phyloP scores from a whole-genome alignment of 1,140 invertebrate species.

The Calliopsis andreniformis region DNA sequence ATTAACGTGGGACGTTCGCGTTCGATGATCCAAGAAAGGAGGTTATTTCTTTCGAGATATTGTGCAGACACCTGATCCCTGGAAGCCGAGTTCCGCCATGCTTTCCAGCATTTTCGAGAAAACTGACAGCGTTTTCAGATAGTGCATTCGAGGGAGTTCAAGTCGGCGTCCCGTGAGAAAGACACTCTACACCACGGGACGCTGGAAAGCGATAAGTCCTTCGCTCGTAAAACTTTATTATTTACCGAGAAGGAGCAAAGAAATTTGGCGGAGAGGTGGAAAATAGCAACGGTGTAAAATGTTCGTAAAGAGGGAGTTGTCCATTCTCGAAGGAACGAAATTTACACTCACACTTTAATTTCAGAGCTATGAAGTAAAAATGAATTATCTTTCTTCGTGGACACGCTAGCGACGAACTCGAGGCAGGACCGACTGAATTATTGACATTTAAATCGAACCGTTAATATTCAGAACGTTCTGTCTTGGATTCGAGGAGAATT shows the following conservation, averaged over 20 bases:
- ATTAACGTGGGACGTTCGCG: slow-evolving; percentile 17
- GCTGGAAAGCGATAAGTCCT: slow-evolving; percentile 26
- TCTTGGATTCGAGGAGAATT: background rate
- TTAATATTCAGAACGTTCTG: background rate
- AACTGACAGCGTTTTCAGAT: background rate
- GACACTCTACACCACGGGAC: slow-evolving; percentile 11
- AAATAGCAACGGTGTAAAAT: background rate
- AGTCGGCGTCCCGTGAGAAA: background rate
- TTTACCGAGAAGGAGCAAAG: slow-evolving; percentile 9
- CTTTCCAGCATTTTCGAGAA: background rate
- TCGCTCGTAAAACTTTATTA: slow-evolving; percentile 26
- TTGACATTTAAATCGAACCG: background rate
- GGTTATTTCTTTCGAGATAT: background rate
- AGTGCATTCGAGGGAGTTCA: background rate
- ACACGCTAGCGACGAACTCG: too few relatives aligned
- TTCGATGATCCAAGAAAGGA: background rate
- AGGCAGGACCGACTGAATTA: too few relatives aligned
- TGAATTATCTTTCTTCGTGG: too few relatives aligned
- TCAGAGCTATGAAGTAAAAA: too few relatives aligned
- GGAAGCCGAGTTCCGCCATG: background rate
- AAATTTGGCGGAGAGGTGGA: slow-evolving; percentile 11
- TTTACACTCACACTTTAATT: too few relatives aligned
- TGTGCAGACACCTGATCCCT: background rate
- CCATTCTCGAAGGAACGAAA: background rate
- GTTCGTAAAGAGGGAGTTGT: background rate